Conservation (phyloP, 2,888 invertebrate species). For the Cryptophagus acutangulus region DNA sequence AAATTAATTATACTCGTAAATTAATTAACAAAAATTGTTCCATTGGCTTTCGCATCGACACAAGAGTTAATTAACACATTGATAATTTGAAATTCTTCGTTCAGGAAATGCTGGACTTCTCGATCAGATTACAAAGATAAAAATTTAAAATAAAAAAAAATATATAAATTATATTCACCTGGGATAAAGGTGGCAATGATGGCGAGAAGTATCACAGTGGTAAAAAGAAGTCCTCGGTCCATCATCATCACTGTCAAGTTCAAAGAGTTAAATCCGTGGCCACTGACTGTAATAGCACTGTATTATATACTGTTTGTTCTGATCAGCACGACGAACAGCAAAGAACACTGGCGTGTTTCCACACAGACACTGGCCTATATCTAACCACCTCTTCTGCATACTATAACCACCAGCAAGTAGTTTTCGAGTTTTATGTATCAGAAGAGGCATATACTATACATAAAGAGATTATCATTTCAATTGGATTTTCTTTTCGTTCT, state of each 20-base stretch:
- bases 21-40: too few species aligned
- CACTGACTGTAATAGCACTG: conserved; percentile 7
- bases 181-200: background rate
- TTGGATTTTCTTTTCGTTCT: too few species aligned
- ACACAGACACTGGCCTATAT: conserved; percentile 43
- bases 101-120: too few species aligned
- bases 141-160: background rate
- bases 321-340: conserved; percentile 16
- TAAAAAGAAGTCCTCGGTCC: conserved; percentile 13
- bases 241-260: conserved; percentile 18
- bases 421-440: too few species aligned
- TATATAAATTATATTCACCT: background rate
- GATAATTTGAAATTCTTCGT: too few species aligned
- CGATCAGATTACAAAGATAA: background rate
- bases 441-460: too few species aligned
- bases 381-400: conserved; percentile 35
- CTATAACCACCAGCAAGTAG: background rate
- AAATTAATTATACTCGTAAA: too few species aligned
- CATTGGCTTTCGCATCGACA: too few species aligned
- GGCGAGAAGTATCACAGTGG: conserved; percentile 13
- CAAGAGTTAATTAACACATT: too few species aligned
- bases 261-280: conserved; percentile 12
- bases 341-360: conserved; percentile 13
- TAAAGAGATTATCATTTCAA: too few species aligned
- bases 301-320: conserved; percentile 9